Evolutionary conservation across 1,140 invertebrate genomes (phyloP), one percentile per base, ranked within the genome.

Genomic region (Potamilus streckersoni): DNA sequence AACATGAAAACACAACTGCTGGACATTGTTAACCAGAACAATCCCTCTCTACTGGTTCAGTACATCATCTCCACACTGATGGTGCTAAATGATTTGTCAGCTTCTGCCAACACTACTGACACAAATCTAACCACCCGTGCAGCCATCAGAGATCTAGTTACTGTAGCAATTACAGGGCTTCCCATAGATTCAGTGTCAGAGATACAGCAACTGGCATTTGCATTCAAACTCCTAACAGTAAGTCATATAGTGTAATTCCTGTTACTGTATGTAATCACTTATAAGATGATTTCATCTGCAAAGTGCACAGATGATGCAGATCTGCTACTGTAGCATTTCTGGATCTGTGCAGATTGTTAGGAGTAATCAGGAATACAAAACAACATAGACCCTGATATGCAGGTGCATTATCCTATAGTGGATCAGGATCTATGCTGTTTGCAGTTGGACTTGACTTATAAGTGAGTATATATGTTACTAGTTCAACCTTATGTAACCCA

Each of bases 61-160:
- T 88, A 83, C 67, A 73, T 72, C 60, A 80, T 84, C 14, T 79
- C 84, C 13, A 56, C 84, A 3, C 73, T 81, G 19, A 79, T 80
- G n/a, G 73, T 82, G 67, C 77, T 88, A 1, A 88, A 88, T 67
- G 67, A 78, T 4, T 73, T 82, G 38, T 85, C 86, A n/a, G 65
- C 69, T 27, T 27, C 74, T 65, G n/a, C 62, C 60, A 23, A 73
- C 60, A n/a, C 64, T 14, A 16, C 69, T 0, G 20, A 31, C 31
- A 55, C 27, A 17, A 76, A 76, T 63, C 67, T 58, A 57, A 62
- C 68, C 64, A 66, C 63, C 16, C 75, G 82, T n/a, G 78, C 79
- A 23, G 69, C 74, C 17, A 62, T 86, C 19, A 78, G 86, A 19
- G 81, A 85, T 65, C 80, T 79, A 17, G 80, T 87, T 38, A 71